Evolutionary conservation across 2,888 invertebrate genomes (phyloP).

Genomic region (Auanema sp.): DNA sequence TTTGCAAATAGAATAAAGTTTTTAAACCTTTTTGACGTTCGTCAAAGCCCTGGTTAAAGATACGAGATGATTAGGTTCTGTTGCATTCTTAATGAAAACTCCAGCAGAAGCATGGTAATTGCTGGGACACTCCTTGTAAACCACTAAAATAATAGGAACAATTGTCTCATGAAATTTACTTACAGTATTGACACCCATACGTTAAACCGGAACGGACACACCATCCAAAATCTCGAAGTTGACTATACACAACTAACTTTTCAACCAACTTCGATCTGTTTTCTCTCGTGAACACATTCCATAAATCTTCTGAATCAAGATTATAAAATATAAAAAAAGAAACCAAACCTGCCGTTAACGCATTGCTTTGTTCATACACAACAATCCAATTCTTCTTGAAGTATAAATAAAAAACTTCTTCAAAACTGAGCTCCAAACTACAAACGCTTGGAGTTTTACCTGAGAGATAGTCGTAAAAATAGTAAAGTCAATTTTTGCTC

Average conservation of each 20-base stretch:
- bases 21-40: constrained; percentile 20
- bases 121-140: constrained; percentile 17
- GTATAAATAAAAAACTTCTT: constrained; percentile 16
- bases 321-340: background rate
- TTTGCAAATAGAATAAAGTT: background rate
- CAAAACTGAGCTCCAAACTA: constrained; percentile 6
- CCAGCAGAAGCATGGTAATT: constrained; percentile 19
- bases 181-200: constrained; percentile 45
- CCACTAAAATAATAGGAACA: constrained; percentile 9
- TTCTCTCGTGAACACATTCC: background rate
- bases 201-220: constrained; percentile 31
- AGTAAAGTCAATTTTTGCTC: background rate
- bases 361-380: background rate
- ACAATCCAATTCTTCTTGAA: background rate
- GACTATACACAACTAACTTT: constrained; percentile 24
- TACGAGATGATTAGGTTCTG: background rate
- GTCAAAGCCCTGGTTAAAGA: constrained; percentile 15
- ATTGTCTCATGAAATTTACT: constrained; percentile 6
- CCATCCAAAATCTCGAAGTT: constrained; percentile 39
- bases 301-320: constrained; percentile 12
- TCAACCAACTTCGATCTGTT: background rate
- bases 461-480: background rate
- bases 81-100: background rate
- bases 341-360: constrained; percentile 6
- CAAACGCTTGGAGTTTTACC: background rate